phyloP scores from a whole-genome alignment of 2,113 vertebrate genomes.

The Semicossyphus pulcher region DNA sequence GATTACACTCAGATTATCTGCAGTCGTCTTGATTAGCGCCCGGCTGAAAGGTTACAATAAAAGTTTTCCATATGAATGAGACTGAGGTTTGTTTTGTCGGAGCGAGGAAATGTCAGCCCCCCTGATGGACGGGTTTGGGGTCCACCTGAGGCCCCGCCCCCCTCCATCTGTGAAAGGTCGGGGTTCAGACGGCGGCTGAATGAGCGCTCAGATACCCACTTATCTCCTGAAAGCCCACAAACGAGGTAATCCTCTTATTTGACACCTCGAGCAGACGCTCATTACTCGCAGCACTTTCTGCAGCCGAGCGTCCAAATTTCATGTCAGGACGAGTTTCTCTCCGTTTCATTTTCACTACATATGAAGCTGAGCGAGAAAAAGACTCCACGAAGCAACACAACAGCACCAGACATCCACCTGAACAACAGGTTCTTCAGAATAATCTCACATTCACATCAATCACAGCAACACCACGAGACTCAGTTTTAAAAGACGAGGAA shows the following conservation, averaged over 20 bases:
- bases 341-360: conserved; percentile 47
- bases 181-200: conserved; percentile 40
- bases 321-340: conserved; percentile 52
- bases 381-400: background rate
- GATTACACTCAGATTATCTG: conserved; percentile 73
- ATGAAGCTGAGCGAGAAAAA: conserved; percentile 31
- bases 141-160: background rate
- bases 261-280: conserved; percentile 63
- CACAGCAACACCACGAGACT: background rate
- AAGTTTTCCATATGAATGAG: conserved; percentile 71
- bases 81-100: conserved; percentile 39
- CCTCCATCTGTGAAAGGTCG: conserved; percentile 55
- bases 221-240: conserved; percentile 67
- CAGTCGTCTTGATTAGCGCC: conserved; percentile 54
- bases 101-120: conserved; percentile 66
- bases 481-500: background rate
- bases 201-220: conserved; percentile 61
- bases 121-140: conserved; percentile 1
- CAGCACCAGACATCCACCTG: background rate
- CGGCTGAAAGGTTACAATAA: conserved; percentile 66
- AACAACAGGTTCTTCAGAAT: fast-evolving
- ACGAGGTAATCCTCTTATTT: conserved; percentile 66
- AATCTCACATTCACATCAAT: background rate
- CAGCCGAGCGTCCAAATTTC: conserved; percentile 28
- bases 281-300: conserved; percentile 47